Evolutionary conservation across 1,140 invertebrate genomes (phyloP).

Genomic region (Trichonephila clavata): DNA sequence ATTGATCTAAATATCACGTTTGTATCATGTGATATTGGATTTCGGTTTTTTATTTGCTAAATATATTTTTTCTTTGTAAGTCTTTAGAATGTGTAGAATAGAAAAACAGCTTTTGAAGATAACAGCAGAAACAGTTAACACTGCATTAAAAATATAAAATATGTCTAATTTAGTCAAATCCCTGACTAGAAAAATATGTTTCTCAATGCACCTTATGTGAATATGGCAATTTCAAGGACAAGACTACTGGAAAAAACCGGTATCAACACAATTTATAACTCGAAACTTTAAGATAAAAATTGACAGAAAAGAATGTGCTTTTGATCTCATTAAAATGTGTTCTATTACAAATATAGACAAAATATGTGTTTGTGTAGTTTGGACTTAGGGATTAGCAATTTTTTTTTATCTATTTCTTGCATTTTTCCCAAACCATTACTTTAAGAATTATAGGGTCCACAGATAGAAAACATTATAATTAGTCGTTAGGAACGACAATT

Average conservation of each 20-base stretch:
- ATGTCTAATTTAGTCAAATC: not conserved
- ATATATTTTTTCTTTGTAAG: not conserved
- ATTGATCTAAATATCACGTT: constrained; percentile 6
- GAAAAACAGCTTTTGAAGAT: not conserved
- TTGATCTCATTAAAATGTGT: no score
- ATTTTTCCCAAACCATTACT: no score
- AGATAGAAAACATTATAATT: no score
- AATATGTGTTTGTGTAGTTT: no score
- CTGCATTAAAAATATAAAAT: not conserved
- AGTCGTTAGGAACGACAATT: no score
- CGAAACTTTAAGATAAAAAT: not conserved
- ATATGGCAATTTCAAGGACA: not conserved
- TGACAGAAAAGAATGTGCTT: not conserved
- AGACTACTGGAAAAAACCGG: not conserved
- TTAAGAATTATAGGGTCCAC: no score
- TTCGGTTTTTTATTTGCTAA: not conserved
- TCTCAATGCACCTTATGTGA: not conserved
- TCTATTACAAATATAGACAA: no score
- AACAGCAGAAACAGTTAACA: not conserved
- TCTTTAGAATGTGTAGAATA: not conserved
- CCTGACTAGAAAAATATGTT: not conserved
- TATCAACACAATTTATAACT: not conserved
- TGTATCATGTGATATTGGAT: not conserved
- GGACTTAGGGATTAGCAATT: no score
- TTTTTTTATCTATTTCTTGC: no score